Base-by-base conservation (phyloP, 2,797 vertebrate species). In the Semotilus atromaculatus region DNA sequence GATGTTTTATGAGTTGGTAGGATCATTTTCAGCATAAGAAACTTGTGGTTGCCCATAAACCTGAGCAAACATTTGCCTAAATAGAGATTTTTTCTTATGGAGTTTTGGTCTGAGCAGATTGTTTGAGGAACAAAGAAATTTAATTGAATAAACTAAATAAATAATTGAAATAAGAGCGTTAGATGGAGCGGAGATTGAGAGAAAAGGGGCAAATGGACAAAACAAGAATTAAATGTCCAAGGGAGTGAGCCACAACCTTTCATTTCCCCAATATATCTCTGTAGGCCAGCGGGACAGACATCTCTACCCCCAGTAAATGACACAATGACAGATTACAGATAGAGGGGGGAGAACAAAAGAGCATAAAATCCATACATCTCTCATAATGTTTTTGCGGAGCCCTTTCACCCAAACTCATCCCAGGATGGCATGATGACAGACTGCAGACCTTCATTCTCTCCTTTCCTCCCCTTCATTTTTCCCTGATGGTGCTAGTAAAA, bases 371-470 rank as follows among this genome's bases (percentile, higher is more conserved):
- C 64, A 84, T 68, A 76, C 67, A 81, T 79, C 31, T 77, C 62
- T 67, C 29, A 14, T 79, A 76, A 85, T 85, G 83, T 87, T 87
- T 84, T 81, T 13, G 81, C 34, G 8, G 78, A 88, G 81, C 81
- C 79, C 76, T 88, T 89, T 88, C 85, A 88, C 83, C 89, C 43
- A 66, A 75, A 76, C 83, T 67, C 80, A 82, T 87, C 86, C 85
- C 81, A 67, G 62, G 38, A 38, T 75, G 83, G 81, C 85, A 85
- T 14, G 74, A 87, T 86, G 89, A 89, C 89, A 88, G 88, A 86
- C 86, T 84, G 38, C 86, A 85, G 75, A 72, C 80, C 85, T 82
- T 84, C 70, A 36, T 68, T 76, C 79, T 74, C 84, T 86, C 82
- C 66, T 82, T 77, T 43, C 80, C 87, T 64, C 83, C 68, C 68